Evolutionary conservation across 2,888 invertebrate species (phyloP), one percentile per base, ranked within the genome.

Genomic region (Dendrolimus pini): DNA sequence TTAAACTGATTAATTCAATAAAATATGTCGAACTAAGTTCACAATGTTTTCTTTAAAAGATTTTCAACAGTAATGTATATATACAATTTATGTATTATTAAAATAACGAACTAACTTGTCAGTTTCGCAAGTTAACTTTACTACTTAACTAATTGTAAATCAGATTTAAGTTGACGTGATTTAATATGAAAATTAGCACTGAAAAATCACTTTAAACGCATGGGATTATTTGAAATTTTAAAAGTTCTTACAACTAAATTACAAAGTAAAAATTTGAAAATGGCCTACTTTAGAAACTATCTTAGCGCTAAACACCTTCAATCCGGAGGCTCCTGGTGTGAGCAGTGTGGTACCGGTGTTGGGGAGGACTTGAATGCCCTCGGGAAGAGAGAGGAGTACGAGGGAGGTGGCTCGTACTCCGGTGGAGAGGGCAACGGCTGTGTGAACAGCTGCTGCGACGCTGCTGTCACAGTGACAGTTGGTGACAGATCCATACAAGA

Each of bases 371-470:
- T 90, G 76, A 82, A 87, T 54, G 86, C 86, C 57, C 87, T 74
- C 0, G 94, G 94, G 82, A 94, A 94, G 1, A 94, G 85, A 1
- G 93, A 92, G 55, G 92, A 93, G 76, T 94, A 94, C 0, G 94
- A 91, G 0, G 94, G 94, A 2, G 91, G 91, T 1, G 93, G 93
- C 61, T 94, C 94, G 76, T 94, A 94, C 67, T 93, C 93, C 3
- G 94, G 94, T 0, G 93, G 93, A 1, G 85, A 79, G 10, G 85
- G 79, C 0, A 78, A 75, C 9, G 91, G 84, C 41, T 82, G 80
- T 54, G 82, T 68, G 74, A 85, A 83, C 60, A 85, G 72, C 58
- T 84, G 84, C 58, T 84, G 85, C 0, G 89, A 86, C 0, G 85
- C 72, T 0, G 86, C 80, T 7, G 89, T 85, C 47, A 85, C 84